Percentiles rank a stretch among this genome's conserved stretches.
Evolutionary conservation across 2,113 vertebrate genomes (phyloP).

Genomic region (Jacana jacana): DNA sequence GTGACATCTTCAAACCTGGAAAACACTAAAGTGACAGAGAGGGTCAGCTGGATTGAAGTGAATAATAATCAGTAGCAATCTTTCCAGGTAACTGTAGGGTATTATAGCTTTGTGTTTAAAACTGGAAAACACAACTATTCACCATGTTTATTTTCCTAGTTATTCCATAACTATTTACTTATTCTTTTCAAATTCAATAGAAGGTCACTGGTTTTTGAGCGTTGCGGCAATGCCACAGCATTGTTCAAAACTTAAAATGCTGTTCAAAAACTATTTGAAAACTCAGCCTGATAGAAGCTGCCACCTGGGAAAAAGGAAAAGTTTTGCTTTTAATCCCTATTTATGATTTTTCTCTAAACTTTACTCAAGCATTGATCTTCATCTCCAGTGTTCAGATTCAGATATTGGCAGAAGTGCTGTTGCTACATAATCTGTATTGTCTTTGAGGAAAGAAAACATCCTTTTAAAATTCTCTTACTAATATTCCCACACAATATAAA

Average conservation of each 20-base stretch:
- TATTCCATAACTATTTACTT: background rate
- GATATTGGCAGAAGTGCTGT: background rate
- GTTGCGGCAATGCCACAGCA: background rate
- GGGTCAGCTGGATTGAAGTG: background rate
- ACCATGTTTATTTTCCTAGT: background rate
- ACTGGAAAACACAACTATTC: background rate
- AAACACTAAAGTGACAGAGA: rapidly evolving
- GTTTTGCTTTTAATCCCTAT: background rate
- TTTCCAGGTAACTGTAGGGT: background rate
- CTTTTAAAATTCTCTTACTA: background rate
- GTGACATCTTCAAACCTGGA: background rate
- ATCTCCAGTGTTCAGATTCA: background rate
- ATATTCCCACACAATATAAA: background rate
- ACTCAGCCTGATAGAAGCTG: background rate
- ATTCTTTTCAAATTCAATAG: background rate
- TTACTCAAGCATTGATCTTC: background rate
- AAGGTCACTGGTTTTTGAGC: background rate
- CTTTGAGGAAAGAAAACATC: background rate
- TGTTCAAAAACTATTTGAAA: background rate
- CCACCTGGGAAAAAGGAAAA: background rate
- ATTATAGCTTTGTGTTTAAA: background rate
- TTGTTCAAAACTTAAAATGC: background rate
- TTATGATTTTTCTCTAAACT: background rate
- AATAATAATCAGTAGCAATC: background rate
- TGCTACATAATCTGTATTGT: background rate